Percentiles rank a stretch among this genome's conserved stretches.
Conservation (phyloP, 2,113 vertebrate species). For the Excalfactoria chinensis region DNA sequence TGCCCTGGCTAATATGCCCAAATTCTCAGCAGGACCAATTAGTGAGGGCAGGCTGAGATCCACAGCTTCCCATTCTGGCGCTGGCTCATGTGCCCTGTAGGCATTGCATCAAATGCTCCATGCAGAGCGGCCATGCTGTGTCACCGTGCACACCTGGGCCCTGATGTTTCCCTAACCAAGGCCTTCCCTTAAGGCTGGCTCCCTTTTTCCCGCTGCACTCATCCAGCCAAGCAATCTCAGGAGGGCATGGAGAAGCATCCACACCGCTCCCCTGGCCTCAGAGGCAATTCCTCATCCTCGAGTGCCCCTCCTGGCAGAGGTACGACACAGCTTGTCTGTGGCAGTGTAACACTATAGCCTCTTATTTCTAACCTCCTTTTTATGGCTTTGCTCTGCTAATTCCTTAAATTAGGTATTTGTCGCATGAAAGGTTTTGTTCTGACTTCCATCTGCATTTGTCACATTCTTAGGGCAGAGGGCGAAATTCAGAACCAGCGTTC, state of each 20-base stretch:
- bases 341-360: background rate
- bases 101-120: background rate
- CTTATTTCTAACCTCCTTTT: background rate
- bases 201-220: background rate
- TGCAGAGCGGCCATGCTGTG: background rate
- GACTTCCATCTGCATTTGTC: constrained; percentile 47
- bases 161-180: fast-evolving
- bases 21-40: constrained; percentile 44
- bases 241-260: fast-evolving
- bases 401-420: constrained; percentile 54
- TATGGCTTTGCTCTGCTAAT: constrained; percentile 43
- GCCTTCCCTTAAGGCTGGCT: background rate
- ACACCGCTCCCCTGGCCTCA: fast-evolving
- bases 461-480: constrained; percentile 60
- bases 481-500: constrained; percentile 5
- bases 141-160: background rate
- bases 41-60: background rate
- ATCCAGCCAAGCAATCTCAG: fast-evolving
- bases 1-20: constrained; percentile 10
- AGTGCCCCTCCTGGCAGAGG: background rate
- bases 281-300: background rate
- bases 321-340: background rate
- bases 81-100: background rate
- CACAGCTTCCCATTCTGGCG: fast-evolving
- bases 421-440: constrained; percentile 42